Percentiles rank a stretch among this genome's conserved stretches.
Conservation (phyloP, 2,888 invertebrate species). For the Nephrotoma appendiculata region DNA sequence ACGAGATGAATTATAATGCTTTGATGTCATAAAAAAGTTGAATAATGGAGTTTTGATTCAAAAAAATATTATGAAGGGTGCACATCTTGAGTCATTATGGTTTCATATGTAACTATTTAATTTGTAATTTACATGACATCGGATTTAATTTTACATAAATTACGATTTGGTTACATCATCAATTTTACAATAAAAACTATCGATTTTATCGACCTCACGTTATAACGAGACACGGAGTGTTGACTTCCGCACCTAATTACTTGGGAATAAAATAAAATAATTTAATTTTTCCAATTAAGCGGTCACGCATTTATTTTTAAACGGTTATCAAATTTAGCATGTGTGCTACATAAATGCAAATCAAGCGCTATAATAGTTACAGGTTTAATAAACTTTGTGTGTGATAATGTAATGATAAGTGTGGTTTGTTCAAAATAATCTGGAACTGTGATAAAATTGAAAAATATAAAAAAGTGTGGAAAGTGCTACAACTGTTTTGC, state of each 20-base stretch:
- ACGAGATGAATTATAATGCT: background rate
- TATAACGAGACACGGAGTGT: background rate
- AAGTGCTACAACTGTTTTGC: background rate
- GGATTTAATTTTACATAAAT: background rate
- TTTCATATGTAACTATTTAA: background rate
- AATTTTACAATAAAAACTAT: background rate
- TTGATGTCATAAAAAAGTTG: background rate
- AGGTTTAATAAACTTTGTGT: background rate
- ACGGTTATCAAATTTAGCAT: background rate
- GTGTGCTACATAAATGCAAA: background rate
- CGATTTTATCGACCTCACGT: background rate
- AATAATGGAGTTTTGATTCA: background rate
- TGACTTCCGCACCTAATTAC: background rate
- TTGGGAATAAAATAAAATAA: background rate
- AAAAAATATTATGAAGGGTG: background rate
- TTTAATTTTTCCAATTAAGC: background rate
- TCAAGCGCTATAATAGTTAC: background rate
- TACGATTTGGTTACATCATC: background rate
- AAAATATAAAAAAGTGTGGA: background rate
- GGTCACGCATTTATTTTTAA: background rate
- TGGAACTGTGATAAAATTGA: background rate
- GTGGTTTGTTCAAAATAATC: background rate
- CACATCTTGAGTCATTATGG: background rate
- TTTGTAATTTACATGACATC: background rate
- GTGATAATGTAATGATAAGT: background rate